These are phyloP conservation scores for Onychostruthus taczanowskii DNA, from an alignment of 2,113 vertebrate species.

Conservation along the genomic window DNA sequence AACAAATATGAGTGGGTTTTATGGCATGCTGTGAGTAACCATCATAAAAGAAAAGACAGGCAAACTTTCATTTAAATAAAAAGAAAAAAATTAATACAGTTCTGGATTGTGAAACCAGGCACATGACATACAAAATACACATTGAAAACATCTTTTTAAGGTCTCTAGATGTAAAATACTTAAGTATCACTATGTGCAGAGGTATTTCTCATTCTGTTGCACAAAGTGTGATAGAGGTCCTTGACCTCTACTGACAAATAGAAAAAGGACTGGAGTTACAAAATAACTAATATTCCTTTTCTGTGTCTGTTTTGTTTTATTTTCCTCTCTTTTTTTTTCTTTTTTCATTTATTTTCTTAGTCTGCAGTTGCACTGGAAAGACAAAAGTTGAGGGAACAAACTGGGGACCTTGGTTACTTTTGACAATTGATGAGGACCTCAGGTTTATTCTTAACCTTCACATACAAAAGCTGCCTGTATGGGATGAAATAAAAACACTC, in stretches of 20 bases:
- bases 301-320: neutral
- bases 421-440: neutral
- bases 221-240: neutral
- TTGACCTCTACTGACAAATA: neutral
- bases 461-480: neutral
- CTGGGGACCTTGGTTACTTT: neutral
- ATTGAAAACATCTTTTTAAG: neutral
- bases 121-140: neutral
- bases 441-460: neutral
- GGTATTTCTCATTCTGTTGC: neutral
- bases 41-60: neutral
- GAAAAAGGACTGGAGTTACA: neutral
- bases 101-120: neutral
- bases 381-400: neutral
- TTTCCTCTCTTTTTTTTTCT: neutral
- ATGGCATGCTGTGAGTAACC: neutral
- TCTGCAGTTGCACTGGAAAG: neutral
- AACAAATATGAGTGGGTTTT: neutral
- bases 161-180: neutral
- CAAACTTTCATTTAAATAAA: neutral
- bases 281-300: neutral
- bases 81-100: neutral
- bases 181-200: neutral
- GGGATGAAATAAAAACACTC: neutral
- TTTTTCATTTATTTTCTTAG: neutral